Base-by-base conservation (phyloP, 1,140 invertebrate species). In the Papilio machaon region DNA sequence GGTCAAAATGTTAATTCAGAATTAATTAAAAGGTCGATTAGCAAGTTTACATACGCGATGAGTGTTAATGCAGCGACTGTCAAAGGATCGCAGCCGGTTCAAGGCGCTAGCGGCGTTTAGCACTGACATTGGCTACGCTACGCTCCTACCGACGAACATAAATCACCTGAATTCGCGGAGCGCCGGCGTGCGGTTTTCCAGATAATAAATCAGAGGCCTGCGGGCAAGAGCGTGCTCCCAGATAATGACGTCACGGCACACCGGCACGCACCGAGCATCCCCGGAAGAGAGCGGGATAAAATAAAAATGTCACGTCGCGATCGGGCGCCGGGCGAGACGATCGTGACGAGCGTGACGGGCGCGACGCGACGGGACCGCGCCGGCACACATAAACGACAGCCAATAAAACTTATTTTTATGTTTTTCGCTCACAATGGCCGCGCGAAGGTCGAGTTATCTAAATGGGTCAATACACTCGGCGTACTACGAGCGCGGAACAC, bases 401-500 rank as follows among this genome's bases (percentile, higher is more conserved):
- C 91, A 94, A 94, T 94, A 94, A 94, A 94, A 94, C 92, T 94
- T 94, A 94, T 94, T 94, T 94, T 94, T 94, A 94, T 94, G 93
- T 94, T 94, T 94, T 94, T 92, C 93, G 92, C 91, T 93, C 90
- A 94, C 93, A 94, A 94, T 94, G 91, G 91, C 91, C 93, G 93
- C 90, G 91, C 91, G 92, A 94, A 94, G 92, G 93, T 94, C 93
- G 93, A 92, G 90, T 91, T 94, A 94, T 94, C 93, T 94, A 94
- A 94, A 94, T 94, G 92, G 93, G 93, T 94, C 93, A 94, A 94
- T 94, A 94, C 92, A 93, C 93, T 92, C 92, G 82, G 89, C 91
- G 93, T 94, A 93, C 87, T 94, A 93, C 92, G 93, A 89, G 89
- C 91, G 87, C 85, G 82, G 89, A 91, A 89, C 93, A 94, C 93